phyloP scores from a whole-genome alignment of 1,140 invertebrate genomes.

The Pinna nobilis region DNA sequence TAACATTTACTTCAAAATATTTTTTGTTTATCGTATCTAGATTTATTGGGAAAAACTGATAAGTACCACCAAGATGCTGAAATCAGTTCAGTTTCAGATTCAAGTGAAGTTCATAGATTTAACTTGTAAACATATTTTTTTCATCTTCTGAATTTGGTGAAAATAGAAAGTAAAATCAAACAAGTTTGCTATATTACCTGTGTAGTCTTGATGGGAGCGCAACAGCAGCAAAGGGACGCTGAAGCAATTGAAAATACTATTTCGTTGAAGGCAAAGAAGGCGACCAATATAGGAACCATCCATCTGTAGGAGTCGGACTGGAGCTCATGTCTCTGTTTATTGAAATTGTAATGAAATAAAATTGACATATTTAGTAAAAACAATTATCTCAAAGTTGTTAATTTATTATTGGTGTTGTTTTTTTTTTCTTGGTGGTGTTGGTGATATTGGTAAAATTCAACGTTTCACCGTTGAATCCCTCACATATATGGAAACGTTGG shows the following conservation, averaged over 20 bases:
- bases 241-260: constrained; percentile 41
- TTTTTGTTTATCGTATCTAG: too few relatives aligned
- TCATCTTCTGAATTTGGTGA: neutral
- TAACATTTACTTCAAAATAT: too few relatives aligned
- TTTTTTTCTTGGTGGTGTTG: neutral
- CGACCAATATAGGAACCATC: constrained; percentile 47
- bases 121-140: too few relatives aligned
- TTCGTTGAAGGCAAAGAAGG: constrained; percentile 56
- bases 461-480: too few relatives aligned
- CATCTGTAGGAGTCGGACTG: constrained; percentile 32
- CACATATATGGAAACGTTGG: too few relatives aligned
- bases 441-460: neutral
- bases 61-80: too few relatives aligned
- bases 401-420: neutral
- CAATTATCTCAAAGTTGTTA: neutral
- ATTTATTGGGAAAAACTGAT: too few relatives aligned
- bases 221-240: constrained; percentile 54
- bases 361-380: too few relatives aligned
- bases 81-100: too few relatives aligned
- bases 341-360: neutral
- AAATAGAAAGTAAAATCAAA: neutral
- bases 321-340: constrained; percentile 32
- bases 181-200: constrained; percentile 21
- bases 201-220: constrained; percentile 42
- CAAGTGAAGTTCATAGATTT: too few relatives aligned